phyloP scores from a whole-genome alignment of 2,888 invertebrate species.

The Drosophila meridionalis region DNA sequence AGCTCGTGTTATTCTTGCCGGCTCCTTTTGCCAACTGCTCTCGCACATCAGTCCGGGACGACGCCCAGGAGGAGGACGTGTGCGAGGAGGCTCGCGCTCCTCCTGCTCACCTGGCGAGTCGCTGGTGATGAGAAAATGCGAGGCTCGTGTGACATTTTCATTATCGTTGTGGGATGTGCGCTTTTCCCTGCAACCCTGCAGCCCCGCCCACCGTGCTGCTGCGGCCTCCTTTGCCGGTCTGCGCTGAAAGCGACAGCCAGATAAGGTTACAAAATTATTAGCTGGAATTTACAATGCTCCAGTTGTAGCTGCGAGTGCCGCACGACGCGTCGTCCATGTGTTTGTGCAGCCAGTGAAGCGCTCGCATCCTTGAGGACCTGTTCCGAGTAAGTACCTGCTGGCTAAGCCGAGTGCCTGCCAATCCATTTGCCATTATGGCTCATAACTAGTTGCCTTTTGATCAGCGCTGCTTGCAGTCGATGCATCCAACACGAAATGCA shows the following conservation, averaged over 20 bases:
- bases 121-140: conserved; percentile 82
- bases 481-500: conserved; percentile 14
- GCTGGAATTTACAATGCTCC: conserved; percentile 78
- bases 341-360: conserved; percentile 10
- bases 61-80: neutral
- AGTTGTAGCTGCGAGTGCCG: conserved; percentile 46
- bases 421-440: conserved; percentile 30
- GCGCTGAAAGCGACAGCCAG: conserved; percentile 66
- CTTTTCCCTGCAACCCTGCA: conserved; percentile 47
- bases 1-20: conserved; percentile 25
- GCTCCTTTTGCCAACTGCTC: conserved; percentile 62
- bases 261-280: conserved; percentile 83
- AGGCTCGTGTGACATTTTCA: conserved; percentile 84
- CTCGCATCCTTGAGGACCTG: neutral
- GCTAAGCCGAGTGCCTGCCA: conserved; percentile 12
- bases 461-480: conserved; percentile 22
- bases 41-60: conserved; percentile 51
- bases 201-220: neutral
- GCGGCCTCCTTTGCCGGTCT: conserved; percentile 17
- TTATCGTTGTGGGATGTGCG: conserved; percentile 82
- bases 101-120: neutral
- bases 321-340: conserved; percentile 12
- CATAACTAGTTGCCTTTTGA: conserved; percentile 30
- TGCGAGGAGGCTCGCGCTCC: conserved; percentile 8
- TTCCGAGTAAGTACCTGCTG: conserved; percentile 6